Conservation (phyloP, 2,888 invertebrate genomes). For the Coecobrya sp. region DNA sequence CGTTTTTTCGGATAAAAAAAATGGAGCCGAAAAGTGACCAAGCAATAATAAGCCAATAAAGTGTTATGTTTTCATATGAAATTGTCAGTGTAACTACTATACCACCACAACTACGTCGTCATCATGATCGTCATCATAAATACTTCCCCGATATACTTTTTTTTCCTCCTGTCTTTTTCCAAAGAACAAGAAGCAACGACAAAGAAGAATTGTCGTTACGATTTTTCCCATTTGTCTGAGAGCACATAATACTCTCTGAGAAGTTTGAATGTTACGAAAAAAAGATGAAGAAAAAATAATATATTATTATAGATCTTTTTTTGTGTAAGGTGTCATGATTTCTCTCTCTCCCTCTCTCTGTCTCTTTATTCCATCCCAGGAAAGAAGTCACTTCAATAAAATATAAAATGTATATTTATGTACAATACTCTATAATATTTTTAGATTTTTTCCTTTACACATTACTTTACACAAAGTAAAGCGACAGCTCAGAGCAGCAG, state of each 20-base stretch:
- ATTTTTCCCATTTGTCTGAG: slow-evolving; percentile 48
- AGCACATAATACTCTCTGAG: not conserved
- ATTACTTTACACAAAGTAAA: not conserved
- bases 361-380: too few species aligned
- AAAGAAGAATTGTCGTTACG: slow-evolving; percentile 61
- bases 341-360: not conserved
- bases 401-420: slow-evolving; percentile 3
- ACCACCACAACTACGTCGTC: not conserved
- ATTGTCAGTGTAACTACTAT: not conserved
- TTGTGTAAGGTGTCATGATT: slow-evolving; percentile 42
- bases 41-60: slow-evolving; percentile 21
- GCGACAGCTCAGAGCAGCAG: not conserved
- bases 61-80: not conserved
- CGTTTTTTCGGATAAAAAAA: not conserved
- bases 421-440: not conserved
- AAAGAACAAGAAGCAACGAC: slow-evolving; percentile 10
- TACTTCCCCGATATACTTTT: not conserved
- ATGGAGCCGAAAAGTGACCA: slow-evolving; percentile 44
- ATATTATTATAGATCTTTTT: slow-evolving; percentile 43
- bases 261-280: slow-evolving; percentile 28
- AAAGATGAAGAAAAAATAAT: slow-evolving; percentile 22
- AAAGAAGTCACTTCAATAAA: slow-evolving; percentile 11
- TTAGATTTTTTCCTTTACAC: not conserved
- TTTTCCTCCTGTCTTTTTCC: not conserved
- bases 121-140: not conserved